Evolutionary conservation across 2,113 vertebrate genomes (phyloP).

Genomic region (Cynopterus brachyotis): DNA sequence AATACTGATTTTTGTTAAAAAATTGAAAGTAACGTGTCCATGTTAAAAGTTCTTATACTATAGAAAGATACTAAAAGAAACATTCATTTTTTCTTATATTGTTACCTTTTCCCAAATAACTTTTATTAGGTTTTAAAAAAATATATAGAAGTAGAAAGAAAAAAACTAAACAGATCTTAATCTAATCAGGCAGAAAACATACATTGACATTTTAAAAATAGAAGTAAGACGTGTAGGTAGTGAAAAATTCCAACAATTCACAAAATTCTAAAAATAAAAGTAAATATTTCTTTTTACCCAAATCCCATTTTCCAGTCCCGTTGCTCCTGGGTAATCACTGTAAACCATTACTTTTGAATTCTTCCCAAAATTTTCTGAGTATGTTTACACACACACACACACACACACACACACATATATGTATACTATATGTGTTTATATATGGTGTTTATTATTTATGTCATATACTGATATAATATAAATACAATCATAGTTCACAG

Average conservation of each 20-base stretch:
- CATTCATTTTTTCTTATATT: neutral
- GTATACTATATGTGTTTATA: neutral
- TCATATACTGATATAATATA: neutral
- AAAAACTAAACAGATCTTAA: neutral
- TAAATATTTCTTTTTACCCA: neutral
- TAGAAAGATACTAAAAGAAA: neutral
- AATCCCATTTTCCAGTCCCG: neutral
- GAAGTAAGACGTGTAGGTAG: neutral
- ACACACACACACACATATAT: no score
- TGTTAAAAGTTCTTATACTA: neutral
- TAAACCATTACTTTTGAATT: neutral
- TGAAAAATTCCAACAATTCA: neutral
- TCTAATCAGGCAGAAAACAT: neutral
- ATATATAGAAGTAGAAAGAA: neutral
- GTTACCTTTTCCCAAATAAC: neutral
- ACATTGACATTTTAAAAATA: neutral
- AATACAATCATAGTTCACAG: neutral
- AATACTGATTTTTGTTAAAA: neutral
- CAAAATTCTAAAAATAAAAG: constrained; percentile 3
- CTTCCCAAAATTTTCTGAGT: neutral
- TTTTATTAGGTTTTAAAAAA: neutral
- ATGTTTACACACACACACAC: no score
- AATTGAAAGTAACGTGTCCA: neutral
- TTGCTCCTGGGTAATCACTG: neutral
- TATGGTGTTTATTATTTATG: neutral